A percentile compares a stretch with the other conserved stretches of the same genome.
phyloP scores from a whole-genome alignment of 2,888 invertebrate species.

The Saturnia japonica region DNA sequence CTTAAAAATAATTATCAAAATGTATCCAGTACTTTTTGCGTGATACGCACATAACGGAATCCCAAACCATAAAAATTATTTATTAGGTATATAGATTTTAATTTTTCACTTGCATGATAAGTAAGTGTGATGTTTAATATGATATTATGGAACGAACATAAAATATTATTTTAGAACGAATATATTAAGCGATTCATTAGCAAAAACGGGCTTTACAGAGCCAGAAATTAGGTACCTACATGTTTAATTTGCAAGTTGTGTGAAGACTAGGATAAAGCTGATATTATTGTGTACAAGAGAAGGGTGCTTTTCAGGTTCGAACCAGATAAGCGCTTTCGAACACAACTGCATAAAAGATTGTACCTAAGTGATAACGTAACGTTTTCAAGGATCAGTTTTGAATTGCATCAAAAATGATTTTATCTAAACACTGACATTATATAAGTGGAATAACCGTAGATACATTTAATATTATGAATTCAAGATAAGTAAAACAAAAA shows the following conservation, averaged over 20 bases:
- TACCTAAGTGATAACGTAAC: not conserved
- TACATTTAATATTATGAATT: not conserved
- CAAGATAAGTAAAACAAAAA: not conserved
- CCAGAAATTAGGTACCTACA: not conserved
- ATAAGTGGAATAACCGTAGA: slow-evolving; percentile 2
- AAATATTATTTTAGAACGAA: not conserved
- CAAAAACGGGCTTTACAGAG: not conserved
- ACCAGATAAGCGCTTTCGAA: not conserved
- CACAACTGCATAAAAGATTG: not conserved
- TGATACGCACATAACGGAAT: too few species aligned
- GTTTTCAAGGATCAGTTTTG: not conserved
- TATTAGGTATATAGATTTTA: too few species aligned
- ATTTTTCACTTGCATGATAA: not conserved
- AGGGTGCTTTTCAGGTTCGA: not conserved
- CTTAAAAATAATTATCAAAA: too few species aligned
- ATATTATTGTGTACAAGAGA: not conserved
- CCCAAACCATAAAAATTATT: too few species aligned
- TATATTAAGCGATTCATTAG: not conserved
- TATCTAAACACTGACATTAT: not conserved
- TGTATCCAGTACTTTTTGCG: too few species aligned
- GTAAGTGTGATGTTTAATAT: not conserved
- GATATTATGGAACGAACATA: not conserved
- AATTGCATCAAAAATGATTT: not conserved
- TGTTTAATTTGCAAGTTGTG: not conserved
- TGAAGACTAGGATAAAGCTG: too few species aligned